A percentile compares a stretch with the other conserved stretches of the same genome.
Conservation (phyloP, 2,113 vertebrate species). For the Thunnus thynnus region DNA sequence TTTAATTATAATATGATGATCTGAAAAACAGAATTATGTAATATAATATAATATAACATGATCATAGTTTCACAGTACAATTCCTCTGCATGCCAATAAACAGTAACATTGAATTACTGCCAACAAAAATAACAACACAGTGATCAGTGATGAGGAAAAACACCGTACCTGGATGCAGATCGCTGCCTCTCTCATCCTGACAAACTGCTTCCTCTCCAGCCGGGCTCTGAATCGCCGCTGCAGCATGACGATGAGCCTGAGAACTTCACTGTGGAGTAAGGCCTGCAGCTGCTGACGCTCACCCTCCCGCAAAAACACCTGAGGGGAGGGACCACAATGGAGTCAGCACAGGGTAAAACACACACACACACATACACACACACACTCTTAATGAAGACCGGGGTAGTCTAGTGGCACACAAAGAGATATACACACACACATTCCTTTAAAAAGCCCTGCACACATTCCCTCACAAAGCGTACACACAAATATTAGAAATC, state of each 20-base stretch:
- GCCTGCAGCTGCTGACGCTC: conserved; percentile 92
- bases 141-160: conserved; percentile 7
- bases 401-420: conserved; percentile 1
- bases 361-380: too few relatives aligned
- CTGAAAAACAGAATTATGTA: not conserved
- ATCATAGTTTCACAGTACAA: not conserved
- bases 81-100: not conserved
- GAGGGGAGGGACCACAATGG: conserved; percentile 40
- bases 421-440: conserved; percentile 23
- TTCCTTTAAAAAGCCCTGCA: not conserved
- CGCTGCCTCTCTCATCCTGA: conserved; percentile 87
- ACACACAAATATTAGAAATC: conserved; percentile 28
- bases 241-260: conserved; percentile 88
- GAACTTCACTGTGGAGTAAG: conserved; percentile 92
- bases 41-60: not conserved
- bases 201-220: conserved; percentile 90
- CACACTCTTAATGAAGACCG: conserved; percentile 13
- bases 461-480: conserved; percentile 1
- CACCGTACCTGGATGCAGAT: conserved; percentile 89
- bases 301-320: conserved; percentile 95
- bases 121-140: too few relatives aligned
- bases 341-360: conserved; percentile 12
- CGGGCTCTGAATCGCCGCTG: conserved; percentile 90
- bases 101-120: too few relatives aligned
- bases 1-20: too few relatives aligned